Conservation (phyloP, 2,888 invertebrate species). For the Drosophila meridionalis region DNA sequence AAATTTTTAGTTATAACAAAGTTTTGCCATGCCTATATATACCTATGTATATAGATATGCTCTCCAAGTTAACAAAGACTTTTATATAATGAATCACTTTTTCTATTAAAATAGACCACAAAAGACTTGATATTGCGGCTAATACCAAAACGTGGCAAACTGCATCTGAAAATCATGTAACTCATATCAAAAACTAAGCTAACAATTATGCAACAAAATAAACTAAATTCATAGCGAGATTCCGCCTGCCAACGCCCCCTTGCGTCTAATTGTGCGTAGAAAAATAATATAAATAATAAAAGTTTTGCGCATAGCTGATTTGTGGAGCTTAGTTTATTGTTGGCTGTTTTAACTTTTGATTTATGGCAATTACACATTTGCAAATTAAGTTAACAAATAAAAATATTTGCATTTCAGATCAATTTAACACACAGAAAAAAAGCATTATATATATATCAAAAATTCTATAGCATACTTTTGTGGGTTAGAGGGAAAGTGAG, state of each 20-base stretch:
- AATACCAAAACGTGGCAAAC: neutral
- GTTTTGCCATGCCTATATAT: no score
- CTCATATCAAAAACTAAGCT: neutral
- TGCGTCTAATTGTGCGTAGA: constrained; percentile 27
- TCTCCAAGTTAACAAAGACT: no score
- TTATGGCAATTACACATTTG: constrained; percentile 41
- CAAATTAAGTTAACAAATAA: constrained; percentile 40
- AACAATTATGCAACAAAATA: constrained; percentile 7
- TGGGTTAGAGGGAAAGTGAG: neutral
- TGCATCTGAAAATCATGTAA: neutral
- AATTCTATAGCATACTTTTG: constrained; percentile 27
- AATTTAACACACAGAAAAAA: constrained; percentile 30
- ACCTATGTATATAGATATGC: no score
- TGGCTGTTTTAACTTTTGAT: constrained; percentile 35
- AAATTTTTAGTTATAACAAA: no score
- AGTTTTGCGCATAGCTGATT: constrained; percentile 43
- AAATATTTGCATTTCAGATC: constrained; percentile 41
- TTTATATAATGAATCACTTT: no score
- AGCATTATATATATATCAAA: neutral
- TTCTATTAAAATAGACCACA: neutral
- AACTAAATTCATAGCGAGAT: neutral
- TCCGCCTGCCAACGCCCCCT: no score
- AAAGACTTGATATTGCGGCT: neutral
- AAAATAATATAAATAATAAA: constrained; percentile 24
- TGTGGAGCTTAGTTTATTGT: constrained; percentile 13